Evolutionary conservation across 2,888 invertebrate genomes (phyloP).

Genomic region (Drosophila meridiana): DNA sequence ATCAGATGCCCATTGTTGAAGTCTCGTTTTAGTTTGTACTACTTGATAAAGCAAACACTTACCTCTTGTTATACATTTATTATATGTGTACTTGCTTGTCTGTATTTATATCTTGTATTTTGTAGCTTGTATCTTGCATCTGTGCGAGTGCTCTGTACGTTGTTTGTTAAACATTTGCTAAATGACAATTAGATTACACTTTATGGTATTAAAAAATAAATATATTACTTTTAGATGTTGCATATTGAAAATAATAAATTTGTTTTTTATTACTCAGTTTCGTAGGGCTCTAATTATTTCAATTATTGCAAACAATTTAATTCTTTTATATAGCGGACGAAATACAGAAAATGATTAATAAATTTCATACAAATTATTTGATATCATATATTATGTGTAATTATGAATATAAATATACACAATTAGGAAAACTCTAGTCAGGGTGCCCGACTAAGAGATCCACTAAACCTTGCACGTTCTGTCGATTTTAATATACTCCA

Average conservation of each 20-base stretch:
- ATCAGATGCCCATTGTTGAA: constrained; percentile 59
- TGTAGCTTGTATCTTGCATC: constrained; percentile 35
- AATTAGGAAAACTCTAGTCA: too few relatives aligned
- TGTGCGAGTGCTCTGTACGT: constrained; percentile 43
- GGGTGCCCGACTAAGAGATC: too few relatives aligned
- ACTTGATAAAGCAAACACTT: constrained; percentile 55
- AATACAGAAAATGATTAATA: too few relatives aligned
- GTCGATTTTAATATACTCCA: too few relatives aligned
- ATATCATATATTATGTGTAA: too few relatives aligned
- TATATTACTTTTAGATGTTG: constrained; percentile 70
- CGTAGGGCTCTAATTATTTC: not conserved
- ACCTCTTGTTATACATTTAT: constrained; percentile 50
- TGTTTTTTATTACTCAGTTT: not conserved
- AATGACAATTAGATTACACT: constrained; percentile 76
- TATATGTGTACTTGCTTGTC: not conserved
- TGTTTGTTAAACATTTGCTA: constrained; percentile 69
- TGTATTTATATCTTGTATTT: constrained; percentile 34
- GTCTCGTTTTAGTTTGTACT: constrained; percentile 67
- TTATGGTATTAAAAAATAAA: constrained; percentile 72
- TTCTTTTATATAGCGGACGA: too few relatives aligned
- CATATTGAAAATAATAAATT: constrained; percentile 43
- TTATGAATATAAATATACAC: too few relatives aligned
- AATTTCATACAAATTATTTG: too few relatives aligned
- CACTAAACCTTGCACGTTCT: too few relatives aligned
- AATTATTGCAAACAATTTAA: too few relatives aligned